Percentiles rank a stretch among this genome's conserved stretches.
phyloP scores from a whole-genome alignment of 92 coral and sea anemone genomes.

The Zoanthus gigantus region DNA sequence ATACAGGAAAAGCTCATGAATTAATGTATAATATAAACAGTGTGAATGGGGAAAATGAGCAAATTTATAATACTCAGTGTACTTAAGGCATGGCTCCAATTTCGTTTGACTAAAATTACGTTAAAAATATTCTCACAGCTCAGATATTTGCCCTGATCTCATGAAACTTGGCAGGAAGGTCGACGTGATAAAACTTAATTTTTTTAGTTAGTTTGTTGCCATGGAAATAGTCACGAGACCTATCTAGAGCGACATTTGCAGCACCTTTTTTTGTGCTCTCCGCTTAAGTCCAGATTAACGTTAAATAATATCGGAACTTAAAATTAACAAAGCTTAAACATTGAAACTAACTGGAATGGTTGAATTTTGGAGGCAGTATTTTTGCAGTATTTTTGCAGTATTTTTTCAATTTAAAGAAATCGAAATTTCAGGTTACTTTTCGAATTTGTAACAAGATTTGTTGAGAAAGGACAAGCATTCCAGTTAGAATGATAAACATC shows the following conservation, averaged over 20 bases:
- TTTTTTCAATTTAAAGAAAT: background rate
- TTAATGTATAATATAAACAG: no score
- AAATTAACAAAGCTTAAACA: background rate
- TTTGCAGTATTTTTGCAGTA: background rate
- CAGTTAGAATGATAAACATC: slow-evolving; percentile 16
- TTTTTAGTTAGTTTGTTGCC: slow-evolving; percentile 13
- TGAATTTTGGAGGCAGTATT: background rate
- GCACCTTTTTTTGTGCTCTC: background rate
- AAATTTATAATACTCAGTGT: background rate
- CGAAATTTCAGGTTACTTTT: slow-evolving; percentile 2
- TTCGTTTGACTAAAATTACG: background rate
- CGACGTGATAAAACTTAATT: background rate
- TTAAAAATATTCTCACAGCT: background rate
- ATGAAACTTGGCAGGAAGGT: slow-evolving; percentile 31
- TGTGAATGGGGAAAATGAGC: no score
- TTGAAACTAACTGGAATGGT: slow-evolving; percentile 19
- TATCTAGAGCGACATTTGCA: background rate
- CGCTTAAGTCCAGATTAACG: background rate
- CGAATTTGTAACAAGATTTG: background rate
- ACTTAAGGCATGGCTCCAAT: slow-evolving; percentile 36
- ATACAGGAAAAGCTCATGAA: no score
- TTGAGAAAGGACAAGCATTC: slow-evolving; percentile 9
- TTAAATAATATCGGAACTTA: background rate
- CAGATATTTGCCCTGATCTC: slow-evolving; percentile 5
- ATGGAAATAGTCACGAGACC: slow-evolving; percentile 30